Conservation (phyloP, 92 coral and sea anemone species). For the Epizoanthus ramosus region DNA sequence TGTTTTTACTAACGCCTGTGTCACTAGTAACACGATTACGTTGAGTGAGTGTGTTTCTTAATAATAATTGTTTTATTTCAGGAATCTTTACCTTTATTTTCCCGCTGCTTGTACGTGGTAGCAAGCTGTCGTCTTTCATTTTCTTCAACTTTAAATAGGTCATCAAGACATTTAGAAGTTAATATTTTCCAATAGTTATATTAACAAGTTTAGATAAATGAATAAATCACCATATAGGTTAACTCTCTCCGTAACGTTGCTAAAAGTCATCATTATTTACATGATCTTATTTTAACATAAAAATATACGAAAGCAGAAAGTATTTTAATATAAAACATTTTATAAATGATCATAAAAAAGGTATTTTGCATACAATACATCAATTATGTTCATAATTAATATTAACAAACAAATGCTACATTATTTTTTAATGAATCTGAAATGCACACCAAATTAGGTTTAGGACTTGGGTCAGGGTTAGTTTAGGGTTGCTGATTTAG, state of each 20-base stretch:
- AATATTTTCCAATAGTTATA: neutral
- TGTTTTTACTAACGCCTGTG: too few relatives aligned
- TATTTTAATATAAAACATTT: too few relatives aligned
- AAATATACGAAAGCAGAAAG: neutral
- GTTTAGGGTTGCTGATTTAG: too few relatives aligned
- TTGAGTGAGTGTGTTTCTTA: neutral
- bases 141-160: constrained; percentile 58
- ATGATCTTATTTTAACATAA: neutral
- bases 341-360: neutral
- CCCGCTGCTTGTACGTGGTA: constrained; percentile 48
- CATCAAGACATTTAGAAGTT: constrained; percentile 9
- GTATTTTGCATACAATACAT: neutral
- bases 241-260: neutral
- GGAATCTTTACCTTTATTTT: constrained; percentile 54
- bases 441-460: too few relatives aligned
- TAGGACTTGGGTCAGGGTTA: too few relatives aligned
- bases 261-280: neutral
- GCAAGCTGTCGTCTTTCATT: constrained; percentile 38
- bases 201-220: too few relatives aligned
- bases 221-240: too few relatives aligned
- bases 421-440: too few relatives aligned
- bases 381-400: neutral
- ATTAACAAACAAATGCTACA: too few relatives aligned
- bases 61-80: neutral
- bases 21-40: neutral